These are phyloP conservation scores for Fistularia tabacaria DNA, from an alignment of 2,797 vertebrate species.

Conservation along the genomic window DNA sequence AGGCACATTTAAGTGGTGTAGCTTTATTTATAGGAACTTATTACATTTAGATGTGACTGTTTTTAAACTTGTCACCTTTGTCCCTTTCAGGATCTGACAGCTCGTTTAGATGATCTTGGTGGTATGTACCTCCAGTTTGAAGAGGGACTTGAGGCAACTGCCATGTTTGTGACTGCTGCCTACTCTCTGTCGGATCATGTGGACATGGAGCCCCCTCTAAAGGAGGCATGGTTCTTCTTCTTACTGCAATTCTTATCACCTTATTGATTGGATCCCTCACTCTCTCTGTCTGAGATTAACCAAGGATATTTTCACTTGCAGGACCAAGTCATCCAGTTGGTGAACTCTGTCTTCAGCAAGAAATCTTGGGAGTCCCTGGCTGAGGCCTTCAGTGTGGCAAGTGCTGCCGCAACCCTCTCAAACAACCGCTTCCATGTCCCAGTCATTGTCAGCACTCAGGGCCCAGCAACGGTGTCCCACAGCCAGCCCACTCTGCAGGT, in stretches of 20 bases:
- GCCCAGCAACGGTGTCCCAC: constrained; percentile 86
- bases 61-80: background rate
- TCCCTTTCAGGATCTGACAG: constrained; percentile 86
- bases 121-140: constrained; percentile 97
- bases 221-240: constrained; percentile 77
- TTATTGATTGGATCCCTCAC: no score
- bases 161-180: constrained; percentile 90
- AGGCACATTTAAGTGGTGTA: no score
- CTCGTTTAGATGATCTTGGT: constrained; percentile 93
- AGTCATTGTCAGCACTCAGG: constrained; percentile 80
- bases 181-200: constrained; percentile 93
- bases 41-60: no score
- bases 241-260: background rate
- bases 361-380: constrained; percentile 90
- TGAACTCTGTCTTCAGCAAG: constrained; percentile 95
- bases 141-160: constrained; percentile 94
- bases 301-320: constrained; percentile 45
- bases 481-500: constrained; percentile 89
- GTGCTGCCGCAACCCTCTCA: constrained; percentile 83
- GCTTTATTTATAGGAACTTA: no score
- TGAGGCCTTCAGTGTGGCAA: constrained; percentile 90
- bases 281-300: background rate
- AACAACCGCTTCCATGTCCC: constrained; percentile 91
- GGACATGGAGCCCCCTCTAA: constrained; percentile 89
- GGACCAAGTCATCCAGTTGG: constrained; percentile 96